These are phyloP conservation scores for Carterocephalus palaemon DNA, from an alignment of 2,888 invertebrate genomes.

Conservation along the genomic window DNA sequence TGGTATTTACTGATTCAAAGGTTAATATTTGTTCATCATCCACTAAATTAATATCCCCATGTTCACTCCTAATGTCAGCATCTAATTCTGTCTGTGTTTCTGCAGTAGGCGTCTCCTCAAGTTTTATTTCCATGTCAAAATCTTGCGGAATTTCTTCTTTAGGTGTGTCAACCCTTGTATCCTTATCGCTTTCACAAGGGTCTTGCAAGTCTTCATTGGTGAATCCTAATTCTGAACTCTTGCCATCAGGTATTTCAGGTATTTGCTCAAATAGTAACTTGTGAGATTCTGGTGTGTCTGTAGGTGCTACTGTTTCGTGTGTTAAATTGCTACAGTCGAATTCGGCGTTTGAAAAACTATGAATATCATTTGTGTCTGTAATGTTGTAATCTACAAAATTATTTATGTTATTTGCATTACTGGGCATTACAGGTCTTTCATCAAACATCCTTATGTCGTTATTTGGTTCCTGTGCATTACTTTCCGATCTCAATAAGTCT, in stretches of 20 bases:
- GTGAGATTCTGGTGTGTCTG: constrained; percentile 74
- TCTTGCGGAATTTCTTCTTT: constrained; percentile 62
- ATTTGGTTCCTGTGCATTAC: constrained; percentile 52
- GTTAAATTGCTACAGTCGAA: constrained; percentile 53
- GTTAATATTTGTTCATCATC: constrained; percentile 17
- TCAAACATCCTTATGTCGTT: constrained; percentile 63
- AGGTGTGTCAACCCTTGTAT: constrained; percentile 50
- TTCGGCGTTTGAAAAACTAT: constrained; percentile 52
- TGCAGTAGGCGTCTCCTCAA: constrained; percentile 48
- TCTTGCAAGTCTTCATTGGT: constrained; percentile 60
- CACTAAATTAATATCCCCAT: background rate
- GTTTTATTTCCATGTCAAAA: constrained; percentile 57
- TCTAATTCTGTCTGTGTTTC: constrained; percentile 34
- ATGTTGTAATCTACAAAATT: constrained; percentile 55
- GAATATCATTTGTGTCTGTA: constrained; percentile 48
- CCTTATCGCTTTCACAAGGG: constrained; percentile 60
- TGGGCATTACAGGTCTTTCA: constrained; percentile 44
- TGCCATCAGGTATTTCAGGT: constrained; percentile 73
- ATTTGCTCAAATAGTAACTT: constrained; percentile 73
- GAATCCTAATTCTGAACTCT: constrained; percentile 70
- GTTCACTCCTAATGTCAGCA: constrained; percentile 27
- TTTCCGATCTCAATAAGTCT: constrained; percentile 45
- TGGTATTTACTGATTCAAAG: constrained; percentile 30
- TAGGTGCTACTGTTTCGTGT: constrained; percentile 55
- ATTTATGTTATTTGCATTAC: constrained; percentile 45